A percentile compares a stretch with the other conserved stretches of the same genome.
Conservation (phyloP, 1,140 invertebrate species). For the Harpegnathos saltator region DNA sequence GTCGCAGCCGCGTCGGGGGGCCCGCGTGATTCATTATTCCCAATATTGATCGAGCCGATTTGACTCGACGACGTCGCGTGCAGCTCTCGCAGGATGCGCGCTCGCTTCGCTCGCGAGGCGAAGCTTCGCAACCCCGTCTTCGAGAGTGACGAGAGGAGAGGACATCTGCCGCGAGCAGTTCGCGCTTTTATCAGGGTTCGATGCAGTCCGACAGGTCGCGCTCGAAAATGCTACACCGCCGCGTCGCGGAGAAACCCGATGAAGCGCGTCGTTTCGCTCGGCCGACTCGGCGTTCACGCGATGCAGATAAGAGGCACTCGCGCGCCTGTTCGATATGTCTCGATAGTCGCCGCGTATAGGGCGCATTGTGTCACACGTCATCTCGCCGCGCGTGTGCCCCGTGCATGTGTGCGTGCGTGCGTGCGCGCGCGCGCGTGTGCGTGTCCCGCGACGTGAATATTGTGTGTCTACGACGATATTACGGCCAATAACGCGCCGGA, state of each 20-base stretch:
- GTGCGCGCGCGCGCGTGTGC: neutral
- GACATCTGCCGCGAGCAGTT: neutral
- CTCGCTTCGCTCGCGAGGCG: neutral
- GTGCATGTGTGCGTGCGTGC: neutral
- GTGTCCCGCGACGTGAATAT: neutral
- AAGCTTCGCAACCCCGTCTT: neutral
- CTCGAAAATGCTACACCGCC: neutral
- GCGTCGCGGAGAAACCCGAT: neutral
- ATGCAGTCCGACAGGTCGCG: too few species aligned
- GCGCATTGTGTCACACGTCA: conserved; percentile 53
- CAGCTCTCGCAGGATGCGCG: conserved; percentile 6
- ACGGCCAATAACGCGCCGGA: conserved; percentile 58
- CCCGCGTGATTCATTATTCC: conserved; percentile 9
- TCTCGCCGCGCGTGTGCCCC: neutral
- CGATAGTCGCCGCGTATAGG: conserved; percentile 31
- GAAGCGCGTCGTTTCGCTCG: neutral
- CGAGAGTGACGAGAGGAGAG: too few species aligned
- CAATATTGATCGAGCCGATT: conserved; percentile 22
- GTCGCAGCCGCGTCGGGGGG: neutral
- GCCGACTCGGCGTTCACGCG: neutral
- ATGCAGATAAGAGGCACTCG: conserved; percentile 30
- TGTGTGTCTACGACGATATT: conserved; percentile 54
- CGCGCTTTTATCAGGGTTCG: neutral
- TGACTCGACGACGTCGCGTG: conserved; percentile 14
- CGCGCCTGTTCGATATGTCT: conserved; percentile 29